Conservation (phyloP, 2,797 vertebrate species). For the Synaphobranchus kaupii region DNA sequence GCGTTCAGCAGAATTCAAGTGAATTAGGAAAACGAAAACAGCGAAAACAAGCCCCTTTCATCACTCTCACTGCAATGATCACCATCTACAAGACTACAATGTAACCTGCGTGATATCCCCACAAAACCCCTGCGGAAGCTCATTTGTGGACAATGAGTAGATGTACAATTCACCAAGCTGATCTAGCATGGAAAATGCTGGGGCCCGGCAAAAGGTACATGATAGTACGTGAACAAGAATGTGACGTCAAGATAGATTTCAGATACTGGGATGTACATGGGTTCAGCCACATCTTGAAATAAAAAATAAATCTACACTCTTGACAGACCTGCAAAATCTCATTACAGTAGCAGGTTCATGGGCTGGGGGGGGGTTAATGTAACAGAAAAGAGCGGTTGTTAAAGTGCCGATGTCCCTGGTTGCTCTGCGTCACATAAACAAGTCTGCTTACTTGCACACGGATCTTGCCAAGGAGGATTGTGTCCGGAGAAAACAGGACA, state of each 20-base stretch:
- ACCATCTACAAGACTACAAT: not conserved
- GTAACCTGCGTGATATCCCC: not conserved
- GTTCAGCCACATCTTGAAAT: not conserved
- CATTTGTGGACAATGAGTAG: not conserved
- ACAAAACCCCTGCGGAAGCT: not conserved
- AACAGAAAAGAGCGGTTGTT: not conserved
- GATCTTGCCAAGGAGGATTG: constrained; percentile 2
- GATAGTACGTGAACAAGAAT: not conserved
- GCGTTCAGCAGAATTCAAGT: not conserved
- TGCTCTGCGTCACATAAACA: constrained; percentile 5
- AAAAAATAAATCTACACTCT: not conserved
- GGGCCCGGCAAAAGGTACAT: not conserved
- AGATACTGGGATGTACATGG: not conserved
- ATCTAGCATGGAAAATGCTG: not conserved
- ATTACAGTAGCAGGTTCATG: not conserved
- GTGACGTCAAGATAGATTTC: not conserved
- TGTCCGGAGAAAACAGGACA: constrained; percentile 26
- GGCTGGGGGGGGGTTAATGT: not conserved
- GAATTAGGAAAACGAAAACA: not conserved
- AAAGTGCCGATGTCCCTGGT: constrained; percentile 5
- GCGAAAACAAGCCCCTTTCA: not conserved
- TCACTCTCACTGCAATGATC: not conserved
- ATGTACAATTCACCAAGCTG: not conserved
- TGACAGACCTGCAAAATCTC: not conserved
- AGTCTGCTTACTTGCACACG: not conserved